Base-by-base conservation (phyloP, 2,113 vertebrate species). In the Siniperca chuatsi region DNA sequence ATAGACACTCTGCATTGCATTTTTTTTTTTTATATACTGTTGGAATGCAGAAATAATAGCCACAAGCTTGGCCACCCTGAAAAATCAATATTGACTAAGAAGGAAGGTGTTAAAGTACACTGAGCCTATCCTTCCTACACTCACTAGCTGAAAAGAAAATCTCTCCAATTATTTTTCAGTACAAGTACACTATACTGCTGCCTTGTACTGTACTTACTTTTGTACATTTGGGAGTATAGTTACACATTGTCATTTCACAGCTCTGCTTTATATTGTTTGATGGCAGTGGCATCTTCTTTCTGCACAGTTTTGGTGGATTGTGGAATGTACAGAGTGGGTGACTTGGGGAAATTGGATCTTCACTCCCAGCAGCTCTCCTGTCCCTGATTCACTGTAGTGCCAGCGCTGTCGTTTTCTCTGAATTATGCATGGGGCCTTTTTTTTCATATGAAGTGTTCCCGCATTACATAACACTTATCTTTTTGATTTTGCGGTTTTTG, bases 371-470 rank as follows among this genome's bases (percentile, higher is more conserved):
- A 85, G 86, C 78, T 76, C 69, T 78, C 44, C 76, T 88, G 76
- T 90, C 89, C 83, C 74, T 82, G 89, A 92, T 87, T 90, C 70
- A 84, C 88, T 84, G 48, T 79, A 33, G 80, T 88, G 72, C 75
- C 84, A 77, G 75, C 33, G 37, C 87, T 88, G 90, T 81, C 76
- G 40, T 88, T 89, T 69, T n/a, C 86, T 77, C 73, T 94, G 79
- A 94, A 93, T 93, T 87, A 94, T 94, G 81, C 82, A 94, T 93
- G 68, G 64, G 35, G 11, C 25, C 21, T 61, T 77, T 73, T 76
- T 55, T 46, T 67, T 71, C 66, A 72, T 76, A 40, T 72, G 42
- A 89, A 90, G 79, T 71, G 44, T 75, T 81, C 64, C 70, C 29
- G 10, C 73, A 62, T 92, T 88, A 85, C 71, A 29, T 83, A 90